Conservation (phyloP, 2,113 vertebrate species). For the Acanthisitta chloris region DNA sequence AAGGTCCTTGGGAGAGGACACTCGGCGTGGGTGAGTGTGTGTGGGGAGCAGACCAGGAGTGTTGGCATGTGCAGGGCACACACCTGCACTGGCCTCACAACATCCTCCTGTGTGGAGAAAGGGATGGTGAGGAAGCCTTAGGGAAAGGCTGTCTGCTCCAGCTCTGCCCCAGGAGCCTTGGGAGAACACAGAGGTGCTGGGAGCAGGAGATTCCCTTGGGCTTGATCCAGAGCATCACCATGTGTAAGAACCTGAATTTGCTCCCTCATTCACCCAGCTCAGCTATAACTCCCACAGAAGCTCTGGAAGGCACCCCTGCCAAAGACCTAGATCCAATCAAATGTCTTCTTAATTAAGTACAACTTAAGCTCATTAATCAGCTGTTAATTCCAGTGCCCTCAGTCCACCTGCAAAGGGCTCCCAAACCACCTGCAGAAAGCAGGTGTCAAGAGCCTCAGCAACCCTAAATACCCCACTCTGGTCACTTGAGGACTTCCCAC, state of each 20-base stretch:
- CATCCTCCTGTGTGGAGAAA: background rate
- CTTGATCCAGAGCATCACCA: background rate
- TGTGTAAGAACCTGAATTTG: fast-evolving
- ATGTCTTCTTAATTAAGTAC: background rate
- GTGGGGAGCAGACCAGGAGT: background rate
- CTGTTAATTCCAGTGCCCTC: background rate
- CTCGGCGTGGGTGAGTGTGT: background rate
- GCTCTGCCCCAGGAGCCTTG: background rate
- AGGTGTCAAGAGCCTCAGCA: background rate
- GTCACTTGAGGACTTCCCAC: background rate
- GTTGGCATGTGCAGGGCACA: background rate
- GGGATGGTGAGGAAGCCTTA: background rate
- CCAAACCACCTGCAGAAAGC: background rate
- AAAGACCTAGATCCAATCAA: background rate
- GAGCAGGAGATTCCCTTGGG: background rate
- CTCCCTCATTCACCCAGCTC: background rate
- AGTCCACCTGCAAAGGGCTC: background rate
- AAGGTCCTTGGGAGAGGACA: background rate
- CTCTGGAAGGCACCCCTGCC: background rate
- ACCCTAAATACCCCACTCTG: background rate
- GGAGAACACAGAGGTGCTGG: background rate
- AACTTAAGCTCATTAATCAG: background rate
- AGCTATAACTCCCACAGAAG: background rate
- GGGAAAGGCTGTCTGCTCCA: background rate
- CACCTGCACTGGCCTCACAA: background rate